phyloP scores from a whole-genome alignment of 2,797 vertebrate species.

The Naso thynnoides region DNA sequence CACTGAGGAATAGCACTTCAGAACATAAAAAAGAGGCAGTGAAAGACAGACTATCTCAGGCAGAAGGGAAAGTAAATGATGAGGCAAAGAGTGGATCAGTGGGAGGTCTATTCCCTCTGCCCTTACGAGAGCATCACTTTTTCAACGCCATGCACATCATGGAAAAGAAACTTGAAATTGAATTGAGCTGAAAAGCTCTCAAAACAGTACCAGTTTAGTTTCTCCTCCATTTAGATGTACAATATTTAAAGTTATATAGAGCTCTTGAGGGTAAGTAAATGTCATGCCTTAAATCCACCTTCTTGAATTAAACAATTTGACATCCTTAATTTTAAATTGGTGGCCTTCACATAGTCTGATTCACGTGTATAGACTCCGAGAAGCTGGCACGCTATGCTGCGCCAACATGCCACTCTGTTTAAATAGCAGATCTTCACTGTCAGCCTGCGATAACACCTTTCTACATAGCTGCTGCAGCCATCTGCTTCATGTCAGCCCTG shows the following conservation, averaged over 20 bases:
- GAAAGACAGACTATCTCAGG: conserved; percentile 44
- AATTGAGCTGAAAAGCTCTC: conserved; percentile 53
- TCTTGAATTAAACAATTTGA: conserved; percentile 67
- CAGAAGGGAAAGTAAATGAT: conserved; percentile 55
- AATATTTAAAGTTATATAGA: conserved; percentile 62
- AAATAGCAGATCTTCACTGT: conserved; percentile 80
- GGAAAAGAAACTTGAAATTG: conserved; percentile 38
- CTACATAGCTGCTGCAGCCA: conserved; percentile 76
- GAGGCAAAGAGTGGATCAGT: conserved; percentile 62
- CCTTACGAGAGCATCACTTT: conserved; percentile 56
- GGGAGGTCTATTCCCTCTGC: conserved; percentile 60
- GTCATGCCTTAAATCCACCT: conserved; percentile 37
- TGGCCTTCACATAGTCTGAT: conserved; percentile 49
- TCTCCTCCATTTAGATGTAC: conserved; percentile 63
- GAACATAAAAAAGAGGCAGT: conserved; percentile 52
- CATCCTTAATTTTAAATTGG: conserved; percentile 53
- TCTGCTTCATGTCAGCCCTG: conserved; percentile 79
- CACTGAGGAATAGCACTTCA: conserved; percentile 68
- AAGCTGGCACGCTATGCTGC: conserved; percentile 53
- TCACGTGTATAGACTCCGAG: conserved; percentile 60
- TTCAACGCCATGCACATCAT: conserved; percentile 47
- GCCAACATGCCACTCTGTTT: conserved; percentile 75
- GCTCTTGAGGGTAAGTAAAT: conserved; percentile 46
- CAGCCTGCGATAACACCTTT: conserved; percentile 81
- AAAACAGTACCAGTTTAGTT: conserved; percentile 46